Base-by-base conservation (phyloP, 2,888 invertebrate genomes). In the Amblyjoppa proteus region DNA sequence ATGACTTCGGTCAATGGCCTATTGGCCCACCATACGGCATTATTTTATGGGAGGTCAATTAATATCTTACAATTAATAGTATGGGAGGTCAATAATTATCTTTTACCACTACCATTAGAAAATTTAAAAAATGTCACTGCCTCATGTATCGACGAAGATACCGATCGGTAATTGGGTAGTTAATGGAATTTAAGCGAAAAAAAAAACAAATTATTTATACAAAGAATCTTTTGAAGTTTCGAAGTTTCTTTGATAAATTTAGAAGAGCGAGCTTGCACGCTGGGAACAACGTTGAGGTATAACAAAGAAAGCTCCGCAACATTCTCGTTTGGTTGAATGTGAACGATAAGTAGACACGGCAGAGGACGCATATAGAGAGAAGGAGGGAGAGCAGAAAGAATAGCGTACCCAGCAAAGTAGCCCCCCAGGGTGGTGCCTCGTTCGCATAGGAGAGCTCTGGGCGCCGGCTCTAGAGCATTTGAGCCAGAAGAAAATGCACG, bases 401-500 rank as follows among this genome's bases (percentile, higher is more conserved):
- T 83, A 49, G 45, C 73, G 83, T 74, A 78, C 83, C 73, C 69
- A 58, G 68, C 16, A 73, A 83, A 83, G 78, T 74, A 83, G 45
- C 45, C 69, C 68, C 83, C 68, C 78, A 53, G 66, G 83, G 34
- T 73, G 73, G 78, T 69, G 78, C 78, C 58, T 61, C 78, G 68
- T 69, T 73, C 78, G 74, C 68, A 13, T 53, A 74, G 68, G 51
- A 77, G 76, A 73, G 64, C 77, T 68, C 38, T 58, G 79, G 70
- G 79, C 82, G 85, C 80, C 78, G 87, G 76, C 53, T 75, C 73
- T 76, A 73, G 86, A 74, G 86, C 85, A 87, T 88, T 85, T 84
- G 69, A 64, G 73, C 25, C 56, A 68, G 73, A 84, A 86, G 86
- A 86, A 89, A 91, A 89, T 90, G 87, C 88, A 90, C 87, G 88